A percentile compares a stretch with the other conserved stretches of the same genome.
These are phyloP conservation scores for Empidonax traillii DNA, from an alignment of 2,113 vertebrate species.

Conservation along the genomic window DNA sequence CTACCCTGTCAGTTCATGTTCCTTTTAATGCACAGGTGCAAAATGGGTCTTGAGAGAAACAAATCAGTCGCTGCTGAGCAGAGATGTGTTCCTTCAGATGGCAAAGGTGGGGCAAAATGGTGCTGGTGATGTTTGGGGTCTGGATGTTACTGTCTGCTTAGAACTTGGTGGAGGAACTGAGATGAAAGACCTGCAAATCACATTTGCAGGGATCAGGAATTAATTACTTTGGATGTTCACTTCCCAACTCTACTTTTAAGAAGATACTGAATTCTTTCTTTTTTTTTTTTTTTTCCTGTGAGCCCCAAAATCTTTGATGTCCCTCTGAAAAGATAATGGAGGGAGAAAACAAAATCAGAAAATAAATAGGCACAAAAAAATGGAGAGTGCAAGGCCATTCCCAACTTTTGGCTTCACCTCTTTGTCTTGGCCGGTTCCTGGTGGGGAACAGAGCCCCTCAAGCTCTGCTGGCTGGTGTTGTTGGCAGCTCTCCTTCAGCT, in stretches of 20 bases:
- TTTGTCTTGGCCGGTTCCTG: neutral
- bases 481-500: neutral
- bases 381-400: neutral
- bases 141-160: neutral
- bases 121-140: neutral
- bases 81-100: neutral
- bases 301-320: neutral
- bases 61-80: neutral
- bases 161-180: neutral
- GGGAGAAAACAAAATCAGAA: neutral
- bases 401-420: neutral
- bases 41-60: neutral
- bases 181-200: neutral
- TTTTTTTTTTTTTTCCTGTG: neutral
- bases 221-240: neutral
- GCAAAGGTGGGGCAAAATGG: neutral
- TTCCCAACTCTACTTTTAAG: neutral
- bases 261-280: neutral
- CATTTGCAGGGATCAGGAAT: neutral
- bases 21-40: neutral
- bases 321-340: neutral
- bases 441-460: neutral
- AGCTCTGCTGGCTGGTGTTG: neutral
- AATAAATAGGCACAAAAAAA: neutral
- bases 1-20: accelerated